Evolutionary conservation across 1,140 invertebrate species (phyloP), one percentile per base, ranked within the genome.

Genomic region (Sminthurinus signatus): DNA sequence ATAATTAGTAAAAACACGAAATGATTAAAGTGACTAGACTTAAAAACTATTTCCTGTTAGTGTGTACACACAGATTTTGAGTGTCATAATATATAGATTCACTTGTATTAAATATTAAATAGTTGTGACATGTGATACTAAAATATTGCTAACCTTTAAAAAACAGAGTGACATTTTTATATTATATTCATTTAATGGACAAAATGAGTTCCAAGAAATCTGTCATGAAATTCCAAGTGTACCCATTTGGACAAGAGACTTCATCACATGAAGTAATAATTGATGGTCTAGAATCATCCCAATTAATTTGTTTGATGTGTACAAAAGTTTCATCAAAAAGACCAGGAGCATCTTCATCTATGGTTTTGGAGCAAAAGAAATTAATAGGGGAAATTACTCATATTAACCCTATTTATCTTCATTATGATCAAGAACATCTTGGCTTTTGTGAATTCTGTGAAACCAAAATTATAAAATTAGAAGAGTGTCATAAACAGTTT

Each of bases 401-500:
- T 4, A 14, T 60, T 1, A 19, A 60, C 19, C 10, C 29, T 36
- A n/a, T 2, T 10, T 60, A 60, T 29, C 48, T 60, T 4, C 19
- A 32, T 32, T 31, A 32, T 2, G 3, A 48, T 50, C 28, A 60
- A 12, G 29, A 50, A 32, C n/a, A 14, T 17, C 39, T 15, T 12
- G 36, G 43, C 0, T 50, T 48, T 60, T 60, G 58, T 27, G 31
- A 50, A 2, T 19, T 19, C 1, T 60, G 58, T 29, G 25, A 60
- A 17, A 31, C 29, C n/a, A 27, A 60, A 48, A 50, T 60, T 19
- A 10, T 31, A 14, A 4, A 48, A 15, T 39, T 60, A 25, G 44
- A 39, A 50, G 58, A 60, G 15, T 1, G 19, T 15, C 50, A 14
- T 19, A 36, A 21, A 2, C 32, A 21, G 4, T 60, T 60, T 36